Evolutionary conservation across 2,888 invertebrate genomes (phyloP), one percentile per base, ranked within the genome.

Genomic region (Teinopalpus imperialis): DNA sequence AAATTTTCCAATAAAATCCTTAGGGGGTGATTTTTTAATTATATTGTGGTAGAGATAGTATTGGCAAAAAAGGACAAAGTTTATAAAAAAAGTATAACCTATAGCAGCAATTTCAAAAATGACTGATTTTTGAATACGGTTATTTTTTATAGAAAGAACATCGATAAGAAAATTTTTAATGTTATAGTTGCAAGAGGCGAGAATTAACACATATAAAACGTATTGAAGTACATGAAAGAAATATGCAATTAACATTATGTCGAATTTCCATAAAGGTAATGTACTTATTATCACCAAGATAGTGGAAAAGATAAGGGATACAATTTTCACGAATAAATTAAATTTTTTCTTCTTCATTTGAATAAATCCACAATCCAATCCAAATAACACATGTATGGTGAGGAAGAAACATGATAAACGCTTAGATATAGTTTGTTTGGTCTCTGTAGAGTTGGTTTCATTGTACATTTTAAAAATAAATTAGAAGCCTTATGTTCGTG

Each of bases 311-410:
- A 31, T 7, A 2, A 13, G 1, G 5, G 24, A 24, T 21, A 24
- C 0, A 31, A 14, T 9, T 24, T 16, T 14, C 1, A 31, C 5
- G 6, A 13, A 21, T 3, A 5, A 14, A 6, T 9, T 1, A 41
- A 16, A 16, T 24, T 10, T 21, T 16, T 24, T 14, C 7, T 7
- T 2, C 0, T 24, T n/a, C 14, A 24, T 3, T n/a, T 13, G 4
- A 7, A 41, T 10, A 9, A 31, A 10, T 7, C 31, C 41, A 9
- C 20, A 31, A 24, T 41, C 21, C 12, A 31, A 3, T 16, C 21
- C 31, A n/a, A 41, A 41, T 7, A 21, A 7, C 3, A 41, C 2
- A 16, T 41, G 31, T 16, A 41, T 3, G 1, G 2, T 9, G 3
- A 4, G 9, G 23, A 41, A 41, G 24, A 32, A 41, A 9, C 16